A percentile compares a stretch with the other conserved stretches of the same genome.
phyloP scores from a whole-genome alignment of 2,113 vertebrate genomes.

The Donacobius atricapilla region DNA sequence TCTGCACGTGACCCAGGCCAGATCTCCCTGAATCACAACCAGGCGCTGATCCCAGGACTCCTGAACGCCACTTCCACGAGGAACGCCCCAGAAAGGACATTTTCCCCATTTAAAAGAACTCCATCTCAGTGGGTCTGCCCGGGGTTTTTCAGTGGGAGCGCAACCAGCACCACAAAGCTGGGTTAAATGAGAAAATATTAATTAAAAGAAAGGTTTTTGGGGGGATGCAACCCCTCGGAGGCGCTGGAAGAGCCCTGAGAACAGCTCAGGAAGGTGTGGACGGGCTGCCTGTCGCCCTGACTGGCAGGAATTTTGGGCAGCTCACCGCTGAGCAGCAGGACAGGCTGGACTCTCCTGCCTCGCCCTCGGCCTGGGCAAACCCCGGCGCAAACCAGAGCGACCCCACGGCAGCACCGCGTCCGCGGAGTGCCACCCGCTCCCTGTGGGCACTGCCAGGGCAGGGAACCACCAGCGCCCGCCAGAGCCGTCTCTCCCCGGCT shows the following conservation, averaged over 20 bases:
- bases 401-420: accelerated
- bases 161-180: accelerated
- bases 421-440: not conserved
- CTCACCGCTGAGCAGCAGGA: not conserved
- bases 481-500: not conserved
- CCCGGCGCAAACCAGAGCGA: not conserved
- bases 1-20: not conserved
- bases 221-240: not conserved
- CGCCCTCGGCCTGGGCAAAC: not conserved
- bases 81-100: not conserved
- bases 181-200: not conserved
- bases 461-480: not conserved
- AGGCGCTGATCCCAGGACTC: not conserved
- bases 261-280: not conserved
- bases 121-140: not conserved
- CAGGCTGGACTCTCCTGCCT: not conserved
- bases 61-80: not conserved
- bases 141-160: accelerated
- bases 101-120: not conserved
- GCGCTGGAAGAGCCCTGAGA: not conserved
- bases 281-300: not conserved
- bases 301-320: not conserved
- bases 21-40: not conserved
- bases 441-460: not conserved
- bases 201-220: not conserved